phyloP scores from a whole-genome alignment of 2,797 vertebrate genomes.

The Rhadinocentrus ornatus region DNA sequence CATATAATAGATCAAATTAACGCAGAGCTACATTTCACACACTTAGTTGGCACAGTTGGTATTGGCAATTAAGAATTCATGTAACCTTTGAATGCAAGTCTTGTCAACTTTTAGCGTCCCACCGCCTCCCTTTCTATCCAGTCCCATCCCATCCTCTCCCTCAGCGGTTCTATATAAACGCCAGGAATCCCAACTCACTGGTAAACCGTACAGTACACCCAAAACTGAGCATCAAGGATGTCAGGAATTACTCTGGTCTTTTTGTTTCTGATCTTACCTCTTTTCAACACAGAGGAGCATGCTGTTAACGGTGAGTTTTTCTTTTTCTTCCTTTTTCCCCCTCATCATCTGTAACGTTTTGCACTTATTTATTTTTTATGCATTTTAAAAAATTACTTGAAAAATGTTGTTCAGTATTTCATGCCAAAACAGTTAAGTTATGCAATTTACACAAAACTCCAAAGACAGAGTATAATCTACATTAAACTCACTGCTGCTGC shows the following conservation, averaged over 20 bases:
- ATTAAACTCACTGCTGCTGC: neutral
- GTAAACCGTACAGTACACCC: conserved; percentile 50
- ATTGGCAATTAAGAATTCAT: conserved; percentile 20
- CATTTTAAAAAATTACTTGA: no score
- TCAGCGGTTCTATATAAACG: conserved; percentile 70
- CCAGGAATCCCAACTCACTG: conserved; percentile 51
- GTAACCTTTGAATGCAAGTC: conserved; percentile 59
- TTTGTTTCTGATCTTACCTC: conserved; percentile 70
- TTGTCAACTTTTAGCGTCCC: conserved; percentile 58
- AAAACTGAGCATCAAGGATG: conserved; percentile 66
- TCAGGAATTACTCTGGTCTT: conserved; percentile 73
- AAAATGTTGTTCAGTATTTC: neutral
- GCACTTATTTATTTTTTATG: neutral
- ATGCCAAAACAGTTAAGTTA: neutral
- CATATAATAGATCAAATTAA: no score
- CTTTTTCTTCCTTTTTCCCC: no score
- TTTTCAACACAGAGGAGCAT: conserved; percentile 74
- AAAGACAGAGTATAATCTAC: neutral
- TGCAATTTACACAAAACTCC: neutral
- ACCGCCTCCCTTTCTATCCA: conserved; percentile 46
- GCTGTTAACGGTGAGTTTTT: conserved; percentile 76
- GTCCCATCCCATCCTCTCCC: conserved; percentile 47
- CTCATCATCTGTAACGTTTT: neutral
- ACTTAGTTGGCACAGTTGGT: neutral
- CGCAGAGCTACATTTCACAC: no score